These are phyloP conservation scores for Cactoblastis cactorum DNA, from an alignment of 2,888 invertebrate species.

Conservation along the genomic window DNA sequence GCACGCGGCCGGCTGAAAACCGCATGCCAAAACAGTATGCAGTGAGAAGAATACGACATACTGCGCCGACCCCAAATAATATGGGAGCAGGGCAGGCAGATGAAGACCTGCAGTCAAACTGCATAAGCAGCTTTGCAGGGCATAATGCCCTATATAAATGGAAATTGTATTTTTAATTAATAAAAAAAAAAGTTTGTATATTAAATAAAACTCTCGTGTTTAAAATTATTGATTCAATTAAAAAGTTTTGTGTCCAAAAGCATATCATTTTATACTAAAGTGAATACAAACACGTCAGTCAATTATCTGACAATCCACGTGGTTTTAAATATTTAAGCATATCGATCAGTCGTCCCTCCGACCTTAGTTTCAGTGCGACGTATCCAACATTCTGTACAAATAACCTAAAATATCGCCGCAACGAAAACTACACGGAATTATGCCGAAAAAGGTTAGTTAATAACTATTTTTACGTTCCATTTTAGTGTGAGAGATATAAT, in stretches of 20 bases:
- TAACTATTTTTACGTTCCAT: neutral
- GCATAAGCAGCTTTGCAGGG: too few relatives aligned
- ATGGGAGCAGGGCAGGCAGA: too few relatives aligned
- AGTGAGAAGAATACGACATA: too few relatives aligned
- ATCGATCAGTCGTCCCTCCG: neutral
- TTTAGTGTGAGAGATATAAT: neutral
- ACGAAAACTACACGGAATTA: neutral
- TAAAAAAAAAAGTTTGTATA: too few relatives aligned
- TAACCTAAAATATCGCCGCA: neutral
- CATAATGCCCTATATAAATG: too few relatives aligned
- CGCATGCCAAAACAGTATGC: too few relatives aligned
- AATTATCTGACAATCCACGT: neutral
- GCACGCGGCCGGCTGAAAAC: too few relatives aligned
- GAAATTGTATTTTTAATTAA: too few relatives aligned
- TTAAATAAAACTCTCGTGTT: neutral
- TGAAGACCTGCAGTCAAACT: too few relatives aligned
- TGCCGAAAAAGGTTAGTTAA: slow-evolving; percentile 2
- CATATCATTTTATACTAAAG: neutral
- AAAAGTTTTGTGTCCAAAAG: neutral
- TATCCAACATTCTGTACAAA: neutral
- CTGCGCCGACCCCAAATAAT: too few relatives aligned
- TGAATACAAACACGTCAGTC: neutral
- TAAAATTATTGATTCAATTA: neutral
- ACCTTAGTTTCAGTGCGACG: neutral
- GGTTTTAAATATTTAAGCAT: slow-evolving; percentile 8